A percentile compares a stretch with the other conserved stretches of the same genome.
These are phyloP conservation scores for Geotrupes spiniger DNA, from an alignment of 2,888 invertebrate genomes.

Conservation along the genomic window DNA sequence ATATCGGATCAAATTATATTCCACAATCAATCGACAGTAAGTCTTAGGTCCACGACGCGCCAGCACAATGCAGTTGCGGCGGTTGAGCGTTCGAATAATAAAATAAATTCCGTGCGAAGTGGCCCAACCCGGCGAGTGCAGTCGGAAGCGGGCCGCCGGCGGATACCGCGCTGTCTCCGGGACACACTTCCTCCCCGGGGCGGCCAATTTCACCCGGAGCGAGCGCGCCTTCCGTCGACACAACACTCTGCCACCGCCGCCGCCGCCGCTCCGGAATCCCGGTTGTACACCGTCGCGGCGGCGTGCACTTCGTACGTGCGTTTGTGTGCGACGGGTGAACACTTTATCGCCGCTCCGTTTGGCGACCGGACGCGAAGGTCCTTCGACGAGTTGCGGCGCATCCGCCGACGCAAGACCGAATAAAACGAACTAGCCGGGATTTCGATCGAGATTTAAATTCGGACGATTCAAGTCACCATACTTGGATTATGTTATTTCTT, in stretches of 20 bases:
- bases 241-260: conserved; percentile 40
- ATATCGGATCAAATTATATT: too few species aligned
- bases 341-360: conserved; percentile 8
- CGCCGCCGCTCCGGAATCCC: conserved; percentile 34
- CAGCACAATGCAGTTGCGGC: too few species aligned
- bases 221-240: conserved; percentile 46
- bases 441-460: too few species aligned
- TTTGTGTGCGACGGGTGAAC: too few species aligned
- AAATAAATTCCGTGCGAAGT: conserved; percentile 44
- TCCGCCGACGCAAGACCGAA: too few species aligned
- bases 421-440: too few species aligned
- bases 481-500: too few species aligned
- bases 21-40: too few species aligned
- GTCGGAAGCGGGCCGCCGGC: conserved; percentile 48
- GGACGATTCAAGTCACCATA: too few species aligned
- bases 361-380: not conserved
- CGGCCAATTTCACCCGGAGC: conserved; percentile 52
- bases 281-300: conserved; percentile 4
- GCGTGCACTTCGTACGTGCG: conserved; percentile 12
- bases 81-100: conserved; percentile 29
- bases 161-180: conserved; percentile 56
- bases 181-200: conserved; percentile 53
- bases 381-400: not conserved
- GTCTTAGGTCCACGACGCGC: too few species aligned
- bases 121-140: conserved; percentile 43